Evolutionary conservation across 23 tunicate genomes (phyloP), one percentile per base, ranked within the genome.

Genomic region (Phallusia fumigata): DNA sequence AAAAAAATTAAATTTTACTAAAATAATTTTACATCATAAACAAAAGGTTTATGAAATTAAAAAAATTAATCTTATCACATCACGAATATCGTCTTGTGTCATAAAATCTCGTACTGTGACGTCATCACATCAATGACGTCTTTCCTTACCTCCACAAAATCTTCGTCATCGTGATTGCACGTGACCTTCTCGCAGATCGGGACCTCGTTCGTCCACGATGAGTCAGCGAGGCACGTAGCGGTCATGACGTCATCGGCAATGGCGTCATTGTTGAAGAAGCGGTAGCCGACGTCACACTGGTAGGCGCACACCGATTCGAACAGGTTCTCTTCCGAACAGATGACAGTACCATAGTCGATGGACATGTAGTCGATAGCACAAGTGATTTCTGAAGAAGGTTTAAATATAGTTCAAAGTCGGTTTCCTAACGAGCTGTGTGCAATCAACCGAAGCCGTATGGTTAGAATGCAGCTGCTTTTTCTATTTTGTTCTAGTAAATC

Each of bases 111-210:
- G n/a, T n/a, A n/a, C n/a, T n/a, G n/a, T 40, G 47, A 40, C 47
- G 47, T 40, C 47, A 40, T 40, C 47, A 40, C 10, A 40, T 40
- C 10, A 40, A 10, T 40, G 47, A 40, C 47, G 47, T 40, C 47
- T 3, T 40, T 40, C 36, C 89, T 79, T 40, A 85, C 89, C 47
- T 64, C 65, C 6, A 65, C 18, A 65, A 85, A 85, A 28, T 78
- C 80, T 85, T 85, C 89, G 53, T 79, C 79, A 10, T 76, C 75
- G 13, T 84, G 78, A 16, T 92, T 76, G 72, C 97, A 92, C 13
- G 92, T 87, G 28, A 53, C 84, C 80, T 80, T 85, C 53, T 92
- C 97, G 75, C 97, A 92, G 28, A 87, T 88, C 18, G 97, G 92
- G 28, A 84, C 65, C 18, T 64, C 86, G 19, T 47, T 31, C 30